Conservation (phyloP, 2,888 invertebrate genomes). For the Luperina testacea region DNA sequence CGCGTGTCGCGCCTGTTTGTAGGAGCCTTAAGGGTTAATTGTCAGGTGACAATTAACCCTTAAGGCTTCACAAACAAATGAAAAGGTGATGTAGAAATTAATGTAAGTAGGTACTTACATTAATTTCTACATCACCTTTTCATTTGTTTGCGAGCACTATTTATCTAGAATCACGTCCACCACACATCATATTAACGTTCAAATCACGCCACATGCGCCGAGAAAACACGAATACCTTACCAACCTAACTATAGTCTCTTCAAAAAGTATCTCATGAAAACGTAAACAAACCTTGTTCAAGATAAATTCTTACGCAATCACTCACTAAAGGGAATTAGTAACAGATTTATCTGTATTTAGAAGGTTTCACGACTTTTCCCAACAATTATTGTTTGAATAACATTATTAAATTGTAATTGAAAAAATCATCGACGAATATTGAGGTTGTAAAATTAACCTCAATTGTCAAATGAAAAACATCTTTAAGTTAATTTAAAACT, state of each 20-base stretch:
- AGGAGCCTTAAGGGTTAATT: background rate
- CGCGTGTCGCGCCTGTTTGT: too few species aligned
- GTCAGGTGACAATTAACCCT: too few species aligned
- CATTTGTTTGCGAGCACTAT: background rate
- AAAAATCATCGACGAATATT: too few species aligned
- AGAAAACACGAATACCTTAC: constrained; percentile 3
- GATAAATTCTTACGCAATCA: background rate
- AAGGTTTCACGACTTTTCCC: background rate
- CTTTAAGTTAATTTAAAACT: background rate
- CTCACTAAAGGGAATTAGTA: background rate
- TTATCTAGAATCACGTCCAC: background rate
- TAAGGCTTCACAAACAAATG: too few species aligned
- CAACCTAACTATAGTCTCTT: background rate
- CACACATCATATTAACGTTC: background rate
- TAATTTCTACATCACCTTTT: background rate
- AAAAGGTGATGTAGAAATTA: too few species aligned
- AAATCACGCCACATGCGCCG: constrained; percentile 12
- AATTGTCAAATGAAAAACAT: background rate
- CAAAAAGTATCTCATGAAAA: background rate
- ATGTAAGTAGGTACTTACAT: too few species aligned
- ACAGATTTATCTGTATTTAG: background rate
- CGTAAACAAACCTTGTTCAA: background rate
- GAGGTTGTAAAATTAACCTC: background rate
- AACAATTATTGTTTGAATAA: background rate
- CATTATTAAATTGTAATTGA: background rate